Evolutionary conservation across 2,113 vertebrate species (phyloP).

Genomic region (Kryptolebias marmoratus): DNA sequence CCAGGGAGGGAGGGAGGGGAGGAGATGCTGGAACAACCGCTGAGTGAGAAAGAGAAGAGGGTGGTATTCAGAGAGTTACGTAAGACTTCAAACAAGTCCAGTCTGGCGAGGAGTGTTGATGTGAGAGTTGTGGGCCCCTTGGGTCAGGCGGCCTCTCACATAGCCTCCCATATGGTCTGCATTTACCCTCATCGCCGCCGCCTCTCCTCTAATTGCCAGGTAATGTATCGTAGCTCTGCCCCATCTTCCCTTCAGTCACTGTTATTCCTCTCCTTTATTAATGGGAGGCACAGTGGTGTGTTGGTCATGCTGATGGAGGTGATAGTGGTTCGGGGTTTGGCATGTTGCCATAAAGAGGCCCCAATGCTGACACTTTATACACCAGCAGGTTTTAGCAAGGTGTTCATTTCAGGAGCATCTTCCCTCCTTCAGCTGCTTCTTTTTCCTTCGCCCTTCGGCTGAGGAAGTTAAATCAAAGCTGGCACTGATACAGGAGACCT

Average conservation of each 20-base stretch:
- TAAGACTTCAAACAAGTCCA: constrained; percentile 74
- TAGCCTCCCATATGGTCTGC: constrained; percentile 79
- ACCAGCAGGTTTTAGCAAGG: constrained; percentile 80
- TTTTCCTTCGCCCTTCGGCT: constrained; percentile 48
- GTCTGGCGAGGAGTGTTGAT: constrained; percentile 68
- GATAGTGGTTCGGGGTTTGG: constrained; percentile 67
- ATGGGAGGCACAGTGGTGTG: constrained; percentile 50
- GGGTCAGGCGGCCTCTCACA: constrained; percentile 76
- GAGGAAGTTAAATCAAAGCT: constrained; percentile 76
- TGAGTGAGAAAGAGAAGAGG: constrained; percentile 36
- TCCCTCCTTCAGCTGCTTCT: constrained; percentile 50
- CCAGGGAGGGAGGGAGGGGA: constrained; percentile 31
- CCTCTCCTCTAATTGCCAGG: constrained; percentile 78
- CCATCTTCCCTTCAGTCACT: constrained; percentile 50
- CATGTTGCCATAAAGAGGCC: constrained; percentile 71
- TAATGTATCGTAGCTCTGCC: constrained; percentile 73
- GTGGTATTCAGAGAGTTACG: constrained; percentile 70
- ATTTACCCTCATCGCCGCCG: constrained; percentile 58
- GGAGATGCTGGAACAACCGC: constrained; percentile 32
- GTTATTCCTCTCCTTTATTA: constrained; percentile 70
- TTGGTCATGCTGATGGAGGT: constrained; percentile 36
- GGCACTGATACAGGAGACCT: constrained; percentile 61
- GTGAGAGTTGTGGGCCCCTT: constrained; percentile 71
- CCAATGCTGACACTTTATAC: constrained; percentile 80
- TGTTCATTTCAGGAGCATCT: constrained; percentile 81